Evolutionary conservation across 2,797 vertebrate genomes (phyloP).

Genomic region (Synanceia verrucosa): DNA sequence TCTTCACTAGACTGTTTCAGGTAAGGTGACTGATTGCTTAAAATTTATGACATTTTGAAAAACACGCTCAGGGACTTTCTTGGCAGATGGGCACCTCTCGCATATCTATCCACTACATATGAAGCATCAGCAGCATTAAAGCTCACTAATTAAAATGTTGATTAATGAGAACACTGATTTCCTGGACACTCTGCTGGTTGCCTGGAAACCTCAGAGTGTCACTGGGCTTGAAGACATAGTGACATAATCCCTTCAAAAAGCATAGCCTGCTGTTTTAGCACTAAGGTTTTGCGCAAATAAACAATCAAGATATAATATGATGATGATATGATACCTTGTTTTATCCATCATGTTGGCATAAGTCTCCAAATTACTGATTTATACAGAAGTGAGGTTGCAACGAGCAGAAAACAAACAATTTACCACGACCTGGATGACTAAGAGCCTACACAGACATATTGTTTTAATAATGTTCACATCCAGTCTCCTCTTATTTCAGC

Average conservation of each 20-base stretch:
- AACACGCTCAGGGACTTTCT: rapidly evolving
- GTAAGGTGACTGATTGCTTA: constrained; percentile 60
- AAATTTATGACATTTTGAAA: background rate
- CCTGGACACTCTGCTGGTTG: background rate
- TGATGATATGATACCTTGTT: too few relatives aligned
- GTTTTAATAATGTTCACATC: background rate
- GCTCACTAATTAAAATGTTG: background rate
- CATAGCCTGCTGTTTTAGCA: too few relatives aligned
- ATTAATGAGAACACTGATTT: background rate
- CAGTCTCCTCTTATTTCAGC: constrained; percentile 72
- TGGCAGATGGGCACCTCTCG: background rate
- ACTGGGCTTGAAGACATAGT: background rate
- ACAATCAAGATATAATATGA: background rate
- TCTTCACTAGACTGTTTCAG: constrained; percentile 93
- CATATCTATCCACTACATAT: background rate
- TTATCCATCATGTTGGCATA: too few relatives aligned
- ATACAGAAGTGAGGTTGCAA: too few relatives aligned
- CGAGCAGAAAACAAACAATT: too few relatives aligned
- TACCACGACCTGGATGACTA: too few relatives aligned
- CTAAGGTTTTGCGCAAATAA: too few relatives aligned
- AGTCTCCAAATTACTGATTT: too few relatives aligned
- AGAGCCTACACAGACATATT: too few relatives aligned
- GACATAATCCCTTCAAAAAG: background rate
- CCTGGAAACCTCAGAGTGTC: background rate
- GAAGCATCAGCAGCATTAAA: background rate